Conservation (phyloP, 2,113 vertebrate genomes). For the Caranx melampygus region DNA sequence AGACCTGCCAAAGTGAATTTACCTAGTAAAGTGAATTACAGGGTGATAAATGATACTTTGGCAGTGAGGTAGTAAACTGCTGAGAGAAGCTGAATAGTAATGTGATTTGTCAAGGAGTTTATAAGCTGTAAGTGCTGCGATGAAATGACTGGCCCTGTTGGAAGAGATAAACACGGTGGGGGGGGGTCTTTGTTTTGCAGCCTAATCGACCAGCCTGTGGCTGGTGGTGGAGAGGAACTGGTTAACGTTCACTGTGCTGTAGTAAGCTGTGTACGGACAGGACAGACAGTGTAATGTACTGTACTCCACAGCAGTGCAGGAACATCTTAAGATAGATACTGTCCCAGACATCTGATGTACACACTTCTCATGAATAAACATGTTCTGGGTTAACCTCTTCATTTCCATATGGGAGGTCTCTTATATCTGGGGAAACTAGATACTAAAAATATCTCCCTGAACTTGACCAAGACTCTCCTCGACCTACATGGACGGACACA, state of each 20-base stretch:
- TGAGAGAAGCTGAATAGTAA: slow-evolving; percentile 85
- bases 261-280: slow-evolving; percentile 3
- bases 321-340: slow-evolving; percentile 52
- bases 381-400: slow-evolving; percentile 66
- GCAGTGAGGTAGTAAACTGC: slow-evolving; percentile 80
- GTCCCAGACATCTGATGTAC: slow-evolving; percentile 54
- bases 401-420: slow-evolving; percentile 73
- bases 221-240: slow-evolving; percentile 54
- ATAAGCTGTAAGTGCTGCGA: slow-evolving; percentile 85
- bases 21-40: slow-evolving; percentile 82
- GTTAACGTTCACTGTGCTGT: slow-evolving; percentile 56
- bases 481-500: slow-evolving; percentile 58
- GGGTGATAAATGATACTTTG: slow-evolving; percentile 83
- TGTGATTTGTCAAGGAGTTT: slow-evolving; percentile 84
- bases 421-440: slow-evolving; percentile 57
- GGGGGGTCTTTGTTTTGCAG: slow-evolving; percentile 74
- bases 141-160: slow-evolving; percentile 80
- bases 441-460: slow-evolving; percentile 76
- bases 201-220: slow-evolving; percentile 62
- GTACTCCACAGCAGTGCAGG: slow-evolving; percentile 20
- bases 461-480: slow-evolving; percentile 49
- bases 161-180: slow-evolving; percentile 77
- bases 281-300: slow-evolving; percentile 27
- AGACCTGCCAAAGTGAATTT: slow-evolving; percentile 78
- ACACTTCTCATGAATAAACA: slow-evolving; percentile 72